Evolutionary conservation across 2,113 vertebrate genomes (phyloP).

Genomic region (Trinectes maculatus): DNA sequence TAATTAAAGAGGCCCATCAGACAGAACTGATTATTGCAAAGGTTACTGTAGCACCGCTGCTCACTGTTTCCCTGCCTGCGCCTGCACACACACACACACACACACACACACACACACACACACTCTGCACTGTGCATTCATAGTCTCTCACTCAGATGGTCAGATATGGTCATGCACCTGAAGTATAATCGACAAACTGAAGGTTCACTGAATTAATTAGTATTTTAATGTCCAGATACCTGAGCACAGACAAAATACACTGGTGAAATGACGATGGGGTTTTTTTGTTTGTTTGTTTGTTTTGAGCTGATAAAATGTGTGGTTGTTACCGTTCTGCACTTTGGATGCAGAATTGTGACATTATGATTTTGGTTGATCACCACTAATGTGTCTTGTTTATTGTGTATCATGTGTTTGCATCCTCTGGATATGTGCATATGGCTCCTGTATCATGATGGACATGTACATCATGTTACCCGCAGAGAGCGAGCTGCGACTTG

Average conservation of each 20-base stretch:
- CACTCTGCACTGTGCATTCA: not conserved
- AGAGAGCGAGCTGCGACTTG: slow-evolving; percentile 37
- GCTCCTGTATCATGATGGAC: slow-evolving; percentile 2
- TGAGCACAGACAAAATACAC: not conserved
- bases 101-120: slow-evolving; percentile 33
- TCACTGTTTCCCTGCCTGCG: slow-evolving; percentile 39
- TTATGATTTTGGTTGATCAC: slow-evolving; percentile 34
- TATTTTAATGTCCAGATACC: not conserved
- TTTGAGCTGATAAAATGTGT: slow-evolving; percentile 31
- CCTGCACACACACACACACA: slow-evolving; percentile 24
- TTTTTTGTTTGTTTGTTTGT: too few species aligned
- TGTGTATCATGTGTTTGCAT: slow-evolving; percentile 1
- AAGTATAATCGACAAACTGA: not conserved
- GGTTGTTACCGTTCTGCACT: slow-evolving; percentile 6
- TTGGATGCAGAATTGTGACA: slow-evolving; percentile 24
- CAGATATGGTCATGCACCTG: slow-evolving; percentile 1
- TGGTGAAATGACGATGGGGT: not conserved
- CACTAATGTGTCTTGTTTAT: not conserved
- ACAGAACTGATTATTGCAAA: slow-evolving; percentile 83
- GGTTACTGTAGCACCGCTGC: slow-evolving; percentile 77
- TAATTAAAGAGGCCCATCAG: slow-evolving; percentile 86
- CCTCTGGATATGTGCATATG: slow-evolving; percentile 6
- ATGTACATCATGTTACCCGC: slow-evolving; percentile 32
- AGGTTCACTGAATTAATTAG: not conserved
- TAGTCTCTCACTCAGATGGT: slow-evolving; percentile 11